These are phyloP conservation scores for Petrocephalus zakoni DNA, from an alignment of 2,113 vertebrate genomes.

Conservation along the genomic window DNA sequence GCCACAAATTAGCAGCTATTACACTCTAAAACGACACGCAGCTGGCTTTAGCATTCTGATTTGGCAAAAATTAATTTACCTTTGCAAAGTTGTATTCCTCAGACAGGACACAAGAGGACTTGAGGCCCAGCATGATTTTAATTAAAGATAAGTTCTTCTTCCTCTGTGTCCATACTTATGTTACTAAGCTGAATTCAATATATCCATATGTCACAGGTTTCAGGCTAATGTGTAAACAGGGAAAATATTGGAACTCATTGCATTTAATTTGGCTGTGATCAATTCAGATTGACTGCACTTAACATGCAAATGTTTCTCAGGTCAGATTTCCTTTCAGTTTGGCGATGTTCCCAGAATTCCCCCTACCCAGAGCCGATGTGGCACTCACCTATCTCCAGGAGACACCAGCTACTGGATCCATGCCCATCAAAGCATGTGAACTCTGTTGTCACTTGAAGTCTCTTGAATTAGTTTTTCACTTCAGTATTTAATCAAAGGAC, in stretches of 20 bases:
- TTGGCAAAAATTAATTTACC: constrained; percentile 17
- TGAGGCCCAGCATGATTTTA: constrained; percentile 87
- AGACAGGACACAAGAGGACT: constrained; percentile 41
- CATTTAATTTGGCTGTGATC: constrained; percentile 90
- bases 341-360: constrained; percentile 45
- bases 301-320: constrained; percentile 80
- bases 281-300: constrained; percentile 91
- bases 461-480: neutral
- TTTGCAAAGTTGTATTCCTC: constrained; percentile 29
- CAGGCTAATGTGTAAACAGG: constrained; percentile 75
- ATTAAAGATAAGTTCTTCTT: constrained; percentile 98
- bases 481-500: neutral
- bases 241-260: constrained; percentile 87
- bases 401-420: neutral
- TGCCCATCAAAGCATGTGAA: neutral
- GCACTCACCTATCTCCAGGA: neutral
- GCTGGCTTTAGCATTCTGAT: constrained; percentile 1
- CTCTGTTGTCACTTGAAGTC: neutral
- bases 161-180: constrained; percentile 71
- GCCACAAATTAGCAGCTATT: neutral
- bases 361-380: constrained; percentile 17
- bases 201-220: constrained; percentile 76
- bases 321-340: constrained; percentile 54
- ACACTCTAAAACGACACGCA: neutral
- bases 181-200: constrained; percentile 96